These are phyloP conservation scores for Maylandia zebra DNA, from an alignment of 2,113 vertebrate genomes.

Conservation along the genomic window DNA sequence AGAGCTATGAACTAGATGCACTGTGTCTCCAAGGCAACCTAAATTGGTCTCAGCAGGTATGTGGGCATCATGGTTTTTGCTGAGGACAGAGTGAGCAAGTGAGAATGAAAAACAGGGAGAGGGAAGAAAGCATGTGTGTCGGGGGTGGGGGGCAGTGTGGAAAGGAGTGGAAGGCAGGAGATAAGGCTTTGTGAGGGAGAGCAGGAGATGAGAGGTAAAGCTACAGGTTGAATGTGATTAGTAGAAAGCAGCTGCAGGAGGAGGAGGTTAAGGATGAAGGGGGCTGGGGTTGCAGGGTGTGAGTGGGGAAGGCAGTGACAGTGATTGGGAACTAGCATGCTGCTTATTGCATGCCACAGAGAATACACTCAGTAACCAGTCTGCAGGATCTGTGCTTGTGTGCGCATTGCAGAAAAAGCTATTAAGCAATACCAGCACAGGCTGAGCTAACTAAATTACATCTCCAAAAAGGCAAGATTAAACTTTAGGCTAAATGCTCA, in stretches of 20 bases:
- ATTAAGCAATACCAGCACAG: constrained; percentile 22
- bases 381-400: background rate
- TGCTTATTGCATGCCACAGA: constrained; percentile 53
- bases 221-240: constrained; percentile 40
- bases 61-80: constrained; percentile 1
- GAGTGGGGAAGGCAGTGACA: constrained; percentile 33
- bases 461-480: constrained; percentile 14
- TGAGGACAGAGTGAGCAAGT: background rate
- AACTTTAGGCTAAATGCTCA: background rate
- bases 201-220: constrained; percentile 4
- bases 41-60: constrained; percentile 33
- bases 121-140: background rate
- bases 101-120: background rate
- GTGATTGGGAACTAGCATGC: constrained; percentile 32
- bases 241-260: background rate
- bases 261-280: background rate
- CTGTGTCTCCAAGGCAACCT: constrained; percentile 42
- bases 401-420: background rate
- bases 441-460: constrained; percentile 13
- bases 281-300: background rate
- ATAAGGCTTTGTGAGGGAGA: constrained; percentile 3
- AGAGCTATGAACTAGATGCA: background rate
- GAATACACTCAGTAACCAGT: constrained; percentile 40
- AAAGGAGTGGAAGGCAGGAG: background rate
- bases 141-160: background rate